Evolutionary conservation across 2,113 vertebrate species (phyloP).

Genomic region (Datnioides undecimradiatus): DNA sequence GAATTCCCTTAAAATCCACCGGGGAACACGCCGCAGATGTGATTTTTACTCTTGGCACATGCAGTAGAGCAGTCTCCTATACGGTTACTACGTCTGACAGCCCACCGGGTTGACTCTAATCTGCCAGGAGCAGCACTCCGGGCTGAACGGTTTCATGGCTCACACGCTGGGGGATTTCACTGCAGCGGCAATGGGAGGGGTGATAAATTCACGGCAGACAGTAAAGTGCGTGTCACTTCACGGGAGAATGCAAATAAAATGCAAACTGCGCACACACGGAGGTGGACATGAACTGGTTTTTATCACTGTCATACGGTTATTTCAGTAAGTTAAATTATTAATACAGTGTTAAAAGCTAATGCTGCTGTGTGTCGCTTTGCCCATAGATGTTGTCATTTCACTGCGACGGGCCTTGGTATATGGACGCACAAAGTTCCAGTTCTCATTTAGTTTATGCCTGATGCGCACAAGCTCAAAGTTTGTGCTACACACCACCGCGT

Average conservation of each 20-base stretch:
- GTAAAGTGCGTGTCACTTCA: not conserved
- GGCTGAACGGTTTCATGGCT: not conserved
- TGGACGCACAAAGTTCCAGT: not conserved
- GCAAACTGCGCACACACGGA: not conserved
- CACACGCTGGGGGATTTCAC: not conserved
- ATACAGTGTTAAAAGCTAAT: no score
- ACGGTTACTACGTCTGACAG: not conserved
- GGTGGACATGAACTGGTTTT: no score
- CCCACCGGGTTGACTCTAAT: not conserved
- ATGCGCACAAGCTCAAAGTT: not conserved
- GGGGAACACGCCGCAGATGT: not conserved
- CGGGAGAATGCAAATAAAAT: not conserved
- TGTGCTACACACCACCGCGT: no score
- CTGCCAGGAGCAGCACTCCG: slow-evolving; percentile 14
- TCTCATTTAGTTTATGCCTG: not conserved
- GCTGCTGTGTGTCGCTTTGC: not conserved
- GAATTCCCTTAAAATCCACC: not conserved
- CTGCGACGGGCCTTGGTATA: not conserved
- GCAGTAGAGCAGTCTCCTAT: not conserved
- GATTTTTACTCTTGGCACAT: not conserved
- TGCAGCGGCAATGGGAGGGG: not conserved
- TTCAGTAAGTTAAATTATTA: not conserved
- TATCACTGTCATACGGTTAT: not conserved
- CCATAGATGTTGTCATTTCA: not conserved
- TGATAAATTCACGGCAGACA: not conserved